These are phyloP conservation scores for Lampris megalopsis DNA, from an alignment of 2,113 vertebrate genomes.

Conservation along the genomic window DNA sequence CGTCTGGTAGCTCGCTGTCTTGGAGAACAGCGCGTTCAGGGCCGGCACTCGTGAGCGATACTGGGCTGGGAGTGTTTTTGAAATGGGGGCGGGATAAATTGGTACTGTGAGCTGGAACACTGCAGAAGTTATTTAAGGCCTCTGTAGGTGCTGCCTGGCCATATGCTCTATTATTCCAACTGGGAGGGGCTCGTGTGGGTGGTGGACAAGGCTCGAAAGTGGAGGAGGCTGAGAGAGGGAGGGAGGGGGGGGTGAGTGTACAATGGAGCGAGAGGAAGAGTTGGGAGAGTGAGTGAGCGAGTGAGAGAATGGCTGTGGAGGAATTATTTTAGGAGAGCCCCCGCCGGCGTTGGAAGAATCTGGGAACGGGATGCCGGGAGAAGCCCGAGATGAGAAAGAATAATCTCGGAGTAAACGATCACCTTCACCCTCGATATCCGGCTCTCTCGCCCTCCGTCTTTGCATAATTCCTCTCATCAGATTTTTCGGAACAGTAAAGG, in stretches of 20 bases:
- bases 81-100: slow-evolving; percentile 73
- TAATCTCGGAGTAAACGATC: slow-evolving; percentile 74
- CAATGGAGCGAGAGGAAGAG: too few species aligned
- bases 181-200: slow-evolving; percentile 77
- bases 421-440: slow-evolving; percentile 74
- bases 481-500: slow-evolving; percentile 59
- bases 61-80: slow-evolving; percentile 65
- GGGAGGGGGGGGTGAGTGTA: slow-evolving; percentile 24
- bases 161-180: slow-evolving; percentile 81
- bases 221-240: slow-evolving; percentile 30
- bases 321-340: slow-evolving; percentile 72
- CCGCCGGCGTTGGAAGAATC: slow-evolving; percentile 45
- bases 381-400: slow-evolving; percentile 65
- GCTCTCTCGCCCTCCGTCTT: slow-evolving; percentile 57
- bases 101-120: slow-evolving; percentile 77
- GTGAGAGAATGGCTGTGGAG: slow-evolving; percentile 57
- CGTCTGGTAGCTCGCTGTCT: slow-evolving; percentile 55
- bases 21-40: slow-evolving; percentile 62
- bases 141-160: slow-evolving; percentile 79
- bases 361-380: slow-evolving; percentile 52
- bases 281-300: background rate
- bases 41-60: slow-evolving; percentile 64
- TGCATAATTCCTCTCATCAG: slow-evolving; percentile 78
- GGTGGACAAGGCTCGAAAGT: slow-evolving; percentile 57
- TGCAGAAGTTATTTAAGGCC: slow-evolving; percentile 81